Evolutionary conservation across 2,888 invertebrate species (phyloP).

Genomic region (Strigamia maritima): DNA sequence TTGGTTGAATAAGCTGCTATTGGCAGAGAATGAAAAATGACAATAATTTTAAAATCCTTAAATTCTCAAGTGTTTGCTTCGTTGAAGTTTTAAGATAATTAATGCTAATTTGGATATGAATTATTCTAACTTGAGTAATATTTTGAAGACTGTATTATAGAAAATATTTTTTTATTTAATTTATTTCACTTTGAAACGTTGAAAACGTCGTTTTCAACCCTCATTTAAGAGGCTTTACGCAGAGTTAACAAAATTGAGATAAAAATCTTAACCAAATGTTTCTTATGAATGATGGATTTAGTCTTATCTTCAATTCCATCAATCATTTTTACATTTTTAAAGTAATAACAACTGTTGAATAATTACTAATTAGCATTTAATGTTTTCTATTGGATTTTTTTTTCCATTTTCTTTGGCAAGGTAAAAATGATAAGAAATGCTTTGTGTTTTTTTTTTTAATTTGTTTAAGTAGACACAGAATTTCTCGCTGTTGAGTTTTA

Average conservation of each 20-base stretch:
- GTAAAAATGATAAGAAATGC: conserved; percentile 1
- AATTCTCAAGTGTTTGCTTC: not conserved
- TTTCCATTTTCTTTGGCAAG: not conserved
- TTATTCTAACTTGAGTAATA: not conserved
- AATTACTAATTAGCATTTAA: conserved; percentile 27
- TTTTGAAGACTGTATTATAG: not conserved
- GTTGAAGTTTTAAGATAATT: not conserved
- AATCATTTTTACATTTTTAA: not conserved
- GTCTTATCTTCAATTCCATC: not conserved
- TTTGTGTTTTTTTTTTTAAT: not conserved
- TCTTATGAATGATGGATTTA: conserved; percentile 1
- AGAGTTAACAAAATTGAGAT: not conserved
- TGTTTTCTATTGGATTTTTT: not conserved
- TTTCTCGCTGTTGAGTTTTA: conserved; percentile 31
- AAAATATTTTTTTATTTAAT: not conserved
- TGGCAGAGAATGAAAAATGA: not conserved
- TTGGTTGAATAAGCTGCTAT: not conserved
- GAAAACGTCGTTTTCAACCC: not conserved
- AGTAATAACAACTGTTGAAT: not conserved
- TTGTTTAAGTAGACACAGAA: not conserved
- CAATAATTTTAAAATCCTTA: not conserved
- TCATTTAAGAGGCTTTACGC: not conserved
- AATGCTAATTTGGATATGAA: not conserved
- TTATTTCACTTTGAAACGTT: not conserved
- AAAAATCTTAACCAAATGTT: not conserved